Percentiles rank a stretch among this genome's conserved stretches.
Evolutionary conservation across 2,113 vertebrate species (phyloP).

Genomic region (Smithornis capensis): DNA sequence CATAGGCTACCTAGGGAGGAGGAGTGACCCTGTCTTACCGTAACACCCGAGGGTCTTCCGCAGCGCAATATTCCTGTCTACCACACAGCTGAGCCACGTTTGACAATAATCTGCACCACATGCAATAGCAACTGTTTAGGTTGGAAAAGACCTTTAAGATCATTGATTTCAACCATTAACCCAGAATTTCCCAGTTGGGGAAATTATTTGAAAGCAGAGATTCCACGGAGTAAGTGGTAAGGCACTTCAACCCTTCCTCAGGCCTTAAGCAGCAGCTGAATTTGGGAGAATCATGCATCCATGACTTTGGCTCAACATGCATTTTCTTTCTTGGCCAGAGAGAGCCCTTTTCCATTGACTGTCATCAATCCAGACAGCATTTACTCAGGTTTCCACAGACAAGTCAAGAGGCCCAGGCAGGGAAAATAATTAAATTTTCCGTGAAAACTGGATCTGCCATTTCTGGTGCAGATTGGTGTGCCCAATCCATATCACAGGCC

Average conservation of each 20-base stretch:
- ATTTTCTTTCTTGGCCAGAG: not conserved
- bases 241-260: not conserved
- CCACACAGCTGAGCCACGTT: not conserved
- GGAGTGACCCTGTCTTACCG: too few species aligned
- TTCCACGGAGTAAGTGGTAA: not conserved
- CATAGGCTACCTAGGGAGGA: too few species aligned
- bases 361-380: not conserved
- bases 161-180: not conserved
- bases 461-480: not conserved
- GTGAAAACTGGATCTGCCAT: not conserved
- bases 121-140: not conserved
- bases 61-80: too few species aligned
- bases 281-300: not conserved
- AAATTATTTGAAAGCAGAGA: not conserved
- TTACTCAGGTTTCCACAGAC: not conserved
- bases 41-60: too few species aligned
- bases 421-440: not conserved
- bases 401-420: not conserved
- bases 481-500: not conserved
- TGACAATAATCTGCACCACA: not conserved
- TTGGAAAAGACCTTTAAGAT: not conserved
- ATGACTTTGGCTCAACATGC: not conserved
- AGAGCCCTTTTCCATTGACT: not conserved
- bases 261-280: not conserved
- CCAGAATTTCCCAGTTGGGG: not conserved